Base-by-base conservation (phyloP, 1,140 invertebrate species). In the Gonatopus flavifemur region DNA sequence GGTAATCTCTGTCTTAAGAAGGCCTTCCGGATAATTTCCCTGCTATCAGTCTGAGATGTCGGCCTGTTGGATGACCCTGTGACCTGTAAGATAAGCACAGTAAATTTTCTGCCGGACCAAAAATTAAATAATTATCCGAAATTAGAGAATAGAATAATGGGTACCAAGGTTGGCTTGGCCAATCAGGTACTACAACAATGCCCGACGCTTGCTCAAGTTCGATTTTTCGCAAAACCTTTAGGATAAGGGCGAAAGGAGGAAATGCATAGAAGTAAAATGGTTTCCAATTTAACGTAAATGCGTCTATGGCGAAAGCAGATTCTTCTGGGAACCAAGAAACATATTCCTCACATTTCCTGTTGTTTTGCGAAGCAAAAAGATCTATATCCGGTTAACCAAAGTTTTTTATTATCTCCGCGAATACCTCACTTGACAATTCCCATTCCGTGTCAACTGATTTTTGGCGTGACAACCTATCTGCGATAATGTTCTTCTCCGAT, bases 311-410 rank as follows among this genome's bases (percentile, higher is more conserved):
- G 20, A 45, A 13, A 45, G 33, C 9, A 9, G 49, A 49, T 18
- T 56, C 54, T 32, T 28, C 41, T 33, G n/a, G n/a, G n/a, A 35
- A 15, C 49, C 43, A 51, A 12, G 37, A 55, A 18, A 52, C 18
- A 20, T 44, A 52, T 2, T 24, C 22, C 22, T 46, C 19, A 16
- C 54, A 56, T 38, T 56, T 56, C 3, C 7, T 15, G 3, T 56
- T 56, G 3, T n/a, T 10, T 16, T 39, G 22, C 3, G 2, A 28
- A 2, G 52, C 40, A n/a, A 54, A 54, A 7, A 54, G 8, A 33
- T 54, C 52, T 21, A 49, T 49, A 9, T 44, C 39, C 9, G 41
- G 52, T 2, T 32, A 25, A n/a, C 52, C 52, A 42, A 55, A 50
- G 1, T 19, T 28, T 5, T 16, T 12, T 3, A 35, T 3, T 21